Percentiles rank a stretch among this genome's conserved stretches.
Evolutionary conservation across 2,113 vertebrate genomes (phyloP).

Genomic region (Cyphomyrus discorhynchus): DNA sequence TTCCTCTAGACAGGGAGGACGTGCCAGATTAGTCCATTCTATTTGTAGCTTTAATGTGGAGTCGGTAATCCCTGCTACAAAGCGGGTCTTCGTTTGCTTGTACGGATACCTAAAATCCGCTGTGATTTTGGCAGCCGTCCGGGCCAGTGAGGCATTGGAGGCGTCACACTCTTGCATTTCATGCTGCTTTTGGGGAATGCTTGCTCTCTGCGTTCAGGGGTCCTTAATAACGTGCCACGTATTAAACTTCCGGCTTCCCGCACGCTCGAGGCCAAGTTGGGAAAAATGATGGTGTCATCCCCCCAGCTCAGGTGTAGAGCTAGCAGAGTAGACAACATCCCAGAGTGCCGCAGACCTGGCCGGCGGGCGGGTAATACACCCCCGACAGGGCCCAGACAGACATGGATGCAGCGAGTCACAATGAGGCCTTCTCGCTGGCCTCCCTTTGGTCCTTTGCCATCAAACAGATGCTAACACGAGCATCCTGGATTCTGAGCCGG

Average conservation of each 20-base stretch:
- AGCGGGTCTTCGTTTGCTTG: not conserved
- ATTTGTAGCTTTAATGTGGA: not conserved
- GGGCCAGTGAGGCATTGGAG: not conserved
- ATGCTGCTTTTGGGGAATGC: not conserved
- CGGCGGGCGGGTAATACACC: not conserved
- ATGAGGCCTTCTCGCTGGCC: constrained; percentile 67
- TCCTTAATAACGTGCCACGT: not conserved
- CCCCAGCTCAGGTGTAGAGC: not conserved
- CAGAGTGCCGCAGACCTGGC: not conserved
- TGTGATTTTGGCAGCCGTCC: not conserved
- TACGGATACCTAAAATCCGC: not conserved
- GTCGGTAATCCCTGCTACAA: not conserved
- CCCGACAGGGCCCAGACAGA: not conserved
- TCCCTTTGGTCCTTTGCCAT: constrained; percentile 79
- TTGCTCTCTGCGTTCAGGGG: not conserved
- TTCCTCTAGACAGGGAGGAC: constrained; percentile 17
- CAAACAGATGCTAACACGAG: constrained; percentile 64
- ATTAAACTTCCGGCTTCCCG: not conserved
- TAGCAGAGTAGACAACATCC: not conserved
- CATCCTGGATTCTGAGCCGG: constrained; percentile 72
- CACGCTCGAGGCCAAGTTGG: not conserved
- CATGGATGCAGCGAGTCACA: constrained; percentile 55
- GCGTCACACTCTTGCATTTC: not conserved
- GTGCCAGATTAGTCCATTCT: not conserved
- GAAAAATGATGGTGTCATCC: not conserved